These are phyloP conservation scores for Anableps anableps DNA, from an alignment of 2,797 vertebrate species.

Conservation along the genomic window DNA sequence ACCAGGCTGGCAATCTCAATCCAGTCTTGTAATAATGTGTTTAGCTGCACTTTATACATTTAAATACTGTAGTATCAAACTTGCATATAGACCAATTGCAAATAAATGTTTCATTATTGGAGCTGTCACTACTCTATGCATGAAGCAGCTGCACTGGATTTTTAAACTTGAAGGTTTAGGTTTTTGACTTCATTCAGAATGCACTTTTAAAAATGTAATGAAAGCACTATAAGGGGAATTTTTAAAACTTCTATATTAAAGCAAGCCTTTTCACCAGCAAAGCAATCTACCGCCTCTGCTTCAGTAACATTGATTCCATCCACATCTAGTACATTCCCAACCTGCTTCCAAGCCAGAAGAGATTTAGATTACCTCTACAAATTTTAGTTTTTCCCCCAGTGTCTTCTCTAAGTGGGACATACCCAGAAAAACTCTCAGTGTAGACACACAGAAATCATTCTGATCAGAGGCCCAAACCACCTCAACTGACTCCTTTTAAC, in stretches of 20 bases:
- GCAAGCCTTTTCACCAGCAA: not conserved
- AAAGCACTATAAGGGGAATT: not conserved
- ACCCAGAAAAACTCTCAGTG: not conserved
- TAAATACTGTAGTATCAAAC: not conserved
- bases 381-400: not conserved
- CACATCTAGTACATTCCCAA: not conserved
- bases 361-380: not conserved
- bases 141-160: not conserved
- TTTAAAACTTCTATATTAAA: not conserved
- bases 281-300: not conserved
- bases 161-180: not conserved
- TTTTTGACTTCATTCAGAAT: not conserved
- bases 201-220: not conserved
- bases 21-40: not conserved
- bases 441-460: not conserved
- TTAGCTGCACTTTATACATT: not conserved
- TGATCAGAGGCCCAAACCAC: not conserved
- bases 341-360: not conserved
- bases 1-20: not conserved
- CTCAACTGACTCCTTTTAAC: not conserved
- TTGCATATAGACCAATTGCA: not conserved
- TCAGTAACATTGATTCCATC: not conserved
- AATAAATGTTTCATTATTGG: not conserved
- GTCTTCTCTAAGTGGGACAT: not conserved
- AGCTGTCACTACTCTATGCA: not conserved